Percentiles rank a stretch among this genome's conserved stretches.
These are phyloP conservation scores for Drosophila anceps DNA, from an alignment of 2,888 invertebrate species.

Conservation along the genomic window DNA sequence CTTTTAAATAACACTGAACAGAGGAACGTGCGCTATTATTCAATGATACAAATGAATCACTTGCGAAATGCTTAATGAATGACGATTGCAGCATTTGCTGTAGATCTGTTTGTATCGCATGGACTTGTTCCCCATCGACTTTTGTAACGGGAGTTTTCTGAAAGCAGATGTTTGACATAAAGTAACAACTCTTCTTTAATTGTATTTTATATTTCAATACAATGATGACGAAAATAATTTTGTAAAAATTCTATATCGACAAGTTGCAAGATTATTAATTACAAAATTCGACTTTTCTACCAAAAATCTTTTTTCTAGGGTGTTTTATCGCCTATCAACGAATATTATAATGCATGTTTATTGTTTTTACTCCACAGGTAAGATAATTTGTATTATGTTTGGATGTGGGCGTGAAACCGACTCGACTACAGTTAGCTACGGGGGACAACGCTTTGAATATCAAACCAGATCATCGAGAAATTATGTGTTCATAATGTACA, in stretches of 20 bases:
- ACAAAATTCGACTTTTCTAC: neutral
- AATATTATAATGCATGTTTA: neutral
- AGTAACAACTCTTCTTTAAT: neutral
- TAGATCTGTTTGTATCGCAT: neutral
- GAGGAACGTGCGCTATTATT: slow-evolving; percentile 65
- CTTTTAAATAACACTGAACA: slow-evolving; percentile 27
- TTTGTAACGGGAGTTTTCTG: no score
- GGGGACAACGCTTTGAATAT: slow-evolving; percentile 53
- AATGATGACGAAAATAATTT: neutral
- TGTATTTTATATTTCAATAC: neutral
- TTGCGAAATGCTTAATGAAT: slow-evolving; percentile 65
- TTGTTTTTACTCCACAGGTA: slow-evolving; percentile 20
- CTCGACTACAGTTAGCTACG: slow-evolving; percentile 40
- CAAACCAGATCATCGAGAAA: slow-evolving; percentile 57
- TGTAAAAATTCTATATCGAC: neutral
- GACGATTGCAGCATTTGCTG: slow-evolving; percentile 43
- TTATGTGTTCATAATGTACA: slow-evolving; percentile 15
- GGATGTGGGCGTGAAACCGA: slow-evolving; percentile 36
- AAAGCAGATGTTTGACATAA: neutral
- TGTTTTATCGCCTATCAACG: slow-evolving; percentile 1
- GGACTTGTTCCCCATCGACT: neutral
- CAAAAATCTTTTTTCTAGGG: neutral
- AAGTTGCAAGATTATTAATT: neutral
- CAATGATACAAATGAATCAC: slow-evolving; percentile 70
- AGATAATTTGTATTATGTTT: slow-evolving; percentile 45